These are phyloP conservation scores for Cordilura impudica DNA, from an alignment of 2,888 invertebrate species.

Conservation along the genomic window DNA sequence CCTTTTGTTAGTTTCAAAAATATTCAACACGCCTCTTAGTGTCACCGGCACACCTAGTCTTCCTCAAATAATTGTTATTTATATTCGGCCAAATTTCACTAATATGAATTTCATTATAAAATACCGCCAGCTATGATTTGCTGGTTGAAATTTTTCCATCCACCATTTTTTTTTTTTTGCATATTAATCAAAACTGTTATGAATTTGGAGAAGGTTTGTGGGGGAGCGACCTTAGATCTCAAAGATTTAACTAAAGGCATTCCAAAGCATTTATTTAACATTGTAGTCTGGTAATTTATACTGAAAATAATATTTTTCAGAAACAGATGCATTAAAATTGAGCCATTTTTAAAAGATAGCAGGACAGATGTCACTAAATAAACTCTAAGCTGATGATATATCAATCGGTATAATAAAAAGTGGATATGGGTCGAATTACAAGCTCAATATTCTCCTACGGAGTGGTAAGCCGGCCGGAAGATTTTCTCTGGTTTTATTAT, in stretches of 20 bases:
- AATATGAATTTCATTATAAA: constrained; percentile 45
- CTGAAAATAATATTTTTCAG: no score
- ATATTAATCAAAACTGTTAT: constrained; percentile 10
- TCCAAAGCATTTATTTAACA: no score
- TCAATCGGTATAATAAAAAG: no score
- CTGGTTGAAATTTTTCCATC: constrained; percentile 39
- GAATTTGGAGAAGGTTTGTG: constrained; percentile 2
- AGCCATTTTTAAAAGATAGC: no score
- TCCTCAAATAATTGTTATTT: constrained; percentile 53
- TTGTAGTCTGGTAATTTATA: no score
- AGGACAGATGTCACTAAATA: no score
- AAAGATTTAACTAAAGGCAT: not conserved
- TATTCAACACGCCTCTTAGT: constrained; percentile 53
- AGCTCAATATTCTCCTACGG: no score
- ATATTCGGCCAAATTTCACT: constrained; percentile 47
- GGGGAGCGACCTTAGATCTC: not conserved
- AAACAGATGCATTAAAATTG: no score
- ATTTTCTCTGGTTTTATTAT: no score
- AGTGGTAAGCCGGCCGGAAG: no score
- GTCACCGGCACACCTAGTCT: constrained; percentile 52
- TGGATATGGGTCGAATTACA: no score
- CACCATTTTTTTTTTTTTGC: constrained; percentile 21
- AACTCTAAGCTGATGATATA: no score
- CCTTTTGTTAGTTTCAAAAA: constrained; percentile 29
- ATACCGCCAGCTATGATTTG: constrained; percentile 19